These are phyloP conservation scores for Fragum whitleyi DNA, from an alignment of 2,888 invertebrate species.

Conservation along the genomic window DNA sequence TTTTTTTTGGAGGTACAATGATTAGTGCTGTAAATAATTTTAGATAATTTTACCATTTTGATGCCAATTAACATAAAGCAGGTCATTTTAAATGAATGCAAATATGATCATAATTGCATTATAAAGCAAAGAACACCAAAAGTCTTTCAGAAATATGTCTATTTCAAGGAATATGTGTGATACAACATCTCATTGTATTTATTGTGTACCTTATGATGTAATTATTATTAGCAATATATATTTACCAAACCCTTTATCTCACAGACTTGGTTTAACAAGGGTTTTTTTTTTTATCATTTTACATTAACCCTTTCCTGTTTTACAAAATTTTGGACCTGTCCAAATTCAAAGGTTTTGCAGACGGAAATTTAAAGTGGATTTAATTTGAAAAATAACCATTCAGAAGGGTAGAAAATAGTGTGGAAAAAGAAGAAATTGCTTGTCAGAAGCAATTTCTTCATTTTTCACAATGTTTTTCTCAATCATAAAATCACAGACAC, in stretches of 20 bases:
- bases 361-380: too few relatives aligned
- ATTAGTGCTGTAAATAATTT: neutral
- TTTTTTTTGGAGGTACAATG: too few relatives aligned
- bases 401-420: too few relatives aligned
- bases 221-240: neutral
- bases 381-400: too few relatives aligned
- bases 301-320: too few relatives aligned
- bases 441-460: too few relatives aligned
- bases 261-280: neutral
- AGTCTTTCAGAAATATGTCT: constrained; percentile 21
- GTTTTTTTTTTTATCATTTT: too few relatives aligned
- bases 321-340: too few relatives aligned
- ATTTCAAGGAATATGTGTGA: constrained; percentile 15
- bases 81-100: neutral
- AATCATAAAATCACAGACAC: too few relatives aligned
- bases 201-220: constrained; percentile 18
- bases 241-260: neutral
- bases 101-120: constrained; percentile 2
- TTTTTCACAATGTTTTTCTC: too few relatives aligned
- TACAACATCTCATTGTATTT: constrained; percentile 1
- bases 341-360: too few relatives aligned
- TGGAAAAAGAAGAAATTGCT: too few relatives aligned
- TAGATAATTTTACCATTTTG: neutral
- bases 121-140: constrained; percentile 23
- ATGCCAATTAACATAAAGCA: neutral